phyloP scores from a whole-genome alignment of 2,113 vertebrate genomes.

The Arothron firmamentum region DNA sequence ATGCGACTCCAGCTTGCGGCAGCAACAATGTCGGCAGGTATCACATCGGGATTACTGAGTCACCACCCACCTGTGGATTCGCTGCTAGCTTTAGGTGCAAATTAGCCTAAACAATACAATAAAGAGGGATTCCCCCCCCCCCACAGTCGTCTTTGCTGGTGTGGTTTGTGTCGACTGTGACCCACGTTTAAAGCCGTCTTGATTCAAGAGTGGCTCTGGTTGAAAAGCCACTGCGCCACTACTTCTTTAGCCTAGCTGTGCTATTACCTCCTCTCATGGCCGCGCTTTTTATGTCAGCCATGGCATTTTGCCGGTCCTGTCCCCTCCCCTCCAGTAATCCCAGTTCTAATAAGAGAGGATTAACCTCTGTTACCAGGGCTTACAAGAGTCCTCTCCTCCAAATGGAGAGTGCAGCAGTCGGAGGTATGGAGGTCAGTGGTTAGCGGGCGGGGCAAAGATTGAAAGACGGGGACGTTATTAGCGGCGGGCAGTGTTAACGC shows the following conservation, averaged over 20 bases:
- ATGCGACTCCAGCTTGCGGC: too few species aligned
- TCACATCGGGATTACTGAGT: too few species aligned
- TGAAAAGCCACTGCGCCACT: constrained; percentile 6
- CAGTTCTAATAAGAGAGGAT: constrained; percentile 76
- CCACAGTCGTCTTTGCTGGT: too few species aligned
- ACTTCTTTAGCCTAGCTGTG: constrained; percentile 18
- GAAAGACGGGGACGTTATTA: constrained; percentile 66
- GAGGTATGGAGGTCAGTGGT: constrained; percentile 51
- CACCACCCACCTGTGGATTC: too few species aligned
- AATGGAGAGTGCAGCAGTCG: constrained; percentile 47
- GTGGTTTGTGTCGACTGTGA: background rate
- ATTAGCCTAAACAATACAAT: too few species aligned
- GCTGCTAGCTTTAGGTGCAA: too few species aligned
- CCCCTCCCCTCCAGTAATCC: constrained; percentile 72
- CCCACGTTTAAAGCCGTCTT: constrained; percentile 4
- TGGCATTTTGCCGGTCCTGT: constrained; percentile 45
- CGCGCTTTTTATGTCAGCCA: constrained; percentile 40
- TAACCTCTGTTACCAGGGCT: constrained; percentile 74
- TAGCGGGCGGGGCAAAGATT: constrained; percentile 37
- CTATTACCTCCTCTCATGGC: constrained; percentile 23
- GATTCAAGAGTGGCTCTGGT: constrained; percentile 3
- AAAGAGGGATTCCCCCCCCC: too few species aligned
- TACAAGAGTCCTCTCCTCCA: constrained; percentile 66
- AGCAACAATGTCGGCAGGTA: too few species aligned
- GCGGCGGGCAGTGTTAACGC: constrained; percentile 51